Conservation (phyloP, 2,113 vertebrate species). For the Madoqua kirkii region DNA sequence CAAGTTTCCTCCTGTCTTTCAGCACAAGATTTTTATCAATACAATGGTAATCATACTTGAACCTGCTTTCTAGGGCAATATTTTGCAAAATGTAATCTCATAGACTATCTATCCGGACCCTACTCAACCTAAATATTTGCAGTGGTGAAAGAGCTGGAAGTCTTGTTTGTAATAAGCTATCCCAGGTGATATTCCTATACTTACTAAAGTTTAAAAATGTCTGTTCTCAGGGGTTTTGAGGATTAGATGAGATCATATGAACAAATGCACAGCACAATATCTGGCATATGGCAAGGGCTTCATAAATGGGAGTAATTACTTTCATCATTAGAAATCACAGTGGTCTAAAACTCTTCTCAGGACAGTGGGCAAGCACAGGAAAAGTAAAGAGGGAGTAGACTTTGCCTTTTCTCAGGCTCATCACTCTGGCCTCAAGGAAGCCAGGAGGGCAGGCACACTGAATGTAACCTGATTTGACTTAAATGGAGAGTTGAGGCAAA, state of each 20-base stretch:
- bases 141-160: neutral
- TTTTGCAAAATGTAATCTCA: neutral
- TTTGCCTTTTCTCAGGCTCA: neutral
- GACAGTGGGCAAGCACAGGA: neutral
- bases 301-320: fast-evolving
- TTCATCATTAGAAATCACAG: neutral
- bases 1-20: neutral
- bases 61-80: neutral
- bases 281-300: fast-evolving
- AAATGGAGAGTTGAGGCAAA: constrained; percentile 65
- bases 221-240: too few species aligned
- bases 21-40: neutral
- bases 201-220: neutral
- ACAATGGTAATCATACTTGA: neutral
- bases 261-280: fast-evolving
- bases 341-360: neutral
- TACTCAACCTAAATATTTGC: neutral
- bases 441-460: neutral
- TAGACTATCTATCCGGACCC: fast-evolving
- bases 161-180: neutral
- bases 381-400: neutral
- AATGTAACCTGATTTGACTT: constrained; percentile 65
- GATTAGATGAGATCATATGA: fast-evolving
- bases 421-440: neutral
- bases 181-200: neutral